Conservation (phyloP, 2,797 vertebrate genomes). For the Apodemus agrarius region DNA sequence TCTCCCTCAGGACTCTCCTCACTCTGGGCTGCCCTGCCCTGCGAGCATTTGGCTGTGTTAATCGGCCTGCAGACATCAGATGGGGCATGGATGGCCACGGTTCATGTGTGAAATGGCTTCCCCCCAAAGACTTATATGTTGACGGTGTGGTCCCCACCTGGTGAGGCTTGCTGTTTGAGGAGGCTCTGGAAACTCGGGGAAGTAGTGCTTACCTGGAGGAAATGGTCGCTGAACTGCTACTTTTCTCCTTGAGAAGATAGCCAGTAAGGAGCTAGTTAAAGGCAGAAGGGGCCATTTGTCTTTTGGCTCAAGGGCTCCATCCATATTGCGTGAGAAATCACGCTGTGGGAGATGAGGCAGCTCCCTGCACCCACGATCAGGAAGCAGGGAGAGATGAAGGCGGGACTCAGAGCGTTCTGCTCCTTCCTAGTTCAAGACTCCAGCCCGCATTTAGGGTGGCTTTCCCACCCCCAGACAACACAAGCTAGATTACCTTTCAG, state of each 20-base stretch:
- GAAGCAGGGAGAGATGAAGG: background rate
- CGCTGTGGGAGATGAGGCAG: background rate
- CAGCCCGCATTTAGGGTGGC: background rate
- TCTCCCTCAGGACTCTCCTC: background rate
- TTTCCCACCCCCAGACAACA: background rate
- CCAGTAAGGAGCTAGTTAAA: background rate
- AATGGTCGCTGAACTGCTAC: background rate
- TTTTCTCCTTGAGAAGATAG: background rate
- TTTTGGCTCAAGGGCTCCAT: background rate
- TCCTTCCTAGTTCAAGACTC: background rate
- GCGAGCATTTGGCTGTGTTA: background rate
- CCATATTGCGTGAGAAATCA: background rate
- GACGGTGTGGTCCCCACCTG: too few species aligned
- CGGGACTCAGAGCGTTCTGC: background rate
- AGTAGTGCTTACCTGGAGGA: background rate
- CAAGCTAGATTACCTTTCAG: background rate
- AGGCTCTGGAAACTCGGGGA: background rate
- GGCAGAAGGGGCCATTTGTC: background rate
- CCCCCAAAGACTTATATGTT: background rate
- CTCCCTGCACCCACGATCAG: background rate
- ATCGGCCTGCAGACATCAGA: background rate
- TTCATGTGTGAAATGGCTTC: background rate
- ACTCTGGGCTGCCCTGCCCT: background rate
- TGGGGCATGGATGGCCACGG: background rate
- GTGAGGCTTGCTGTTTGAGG: too few species aligned